Conservation (phyloP, 2,113 vertebrate genomes). For the Coracopsis vasa region DNA sequence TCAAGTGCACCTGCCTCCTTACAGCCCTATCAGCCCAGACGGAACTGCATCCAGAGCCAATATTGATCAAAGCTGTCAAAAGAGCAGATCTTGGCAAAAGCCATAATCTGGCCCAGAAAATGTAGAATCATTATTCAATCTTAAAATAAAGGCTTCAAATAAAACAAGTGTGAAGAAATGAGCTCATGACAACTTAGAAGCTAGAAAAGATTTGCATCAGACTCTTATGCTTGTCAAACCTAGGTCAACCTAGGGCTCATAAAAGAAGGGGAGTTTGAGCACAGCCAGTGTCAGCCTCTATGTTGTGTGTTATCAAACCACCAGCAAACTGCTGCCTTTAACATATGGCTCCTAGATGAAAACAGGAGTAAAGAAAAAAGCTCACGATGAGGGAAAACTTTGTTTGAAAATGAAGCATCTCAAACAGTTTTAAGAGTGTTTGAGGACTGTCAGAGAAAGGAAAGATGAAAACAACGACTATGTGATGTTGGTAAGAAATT, state of each 20-base stretch:
- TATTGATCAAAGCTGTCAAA: neutral
- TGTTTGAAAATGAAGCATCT: neutral
- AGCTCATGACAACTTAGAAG: neutral
- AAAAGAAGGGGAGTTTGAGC: neutral
- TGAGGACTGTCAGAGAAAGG: neutral
- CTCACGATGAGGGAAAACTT: neutral
- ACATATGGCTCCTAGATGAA: neutral
- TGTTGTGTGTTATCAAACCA: neutral
- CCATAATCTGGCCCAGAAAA: neutral
- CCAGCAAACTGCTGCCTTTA: neutral
- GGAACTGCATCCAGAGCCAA: neutral
- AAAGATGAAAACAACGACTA: neutral
- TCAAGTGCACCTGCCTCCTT: neutral
- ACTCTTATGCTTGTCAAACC: neutral
- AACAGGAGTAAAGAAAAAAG: neutral
- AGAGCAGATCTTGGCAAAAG: neutral
- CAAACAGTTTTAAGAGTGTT: neutral
- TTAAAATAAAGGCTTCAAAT: neutral
- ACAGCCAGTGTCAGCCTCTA: neutral
- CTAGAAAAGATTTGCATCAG: neutral
- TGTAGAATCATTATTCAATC: neutral
- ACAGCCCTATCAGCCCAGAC: neutral
- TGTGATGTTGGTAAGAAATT: neutral
- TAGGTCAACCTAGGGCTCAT: neutral
- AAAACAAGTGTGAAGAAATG: neutral